Evolutionary conservation across 2,113 vertebrate species (phyloP).

Genomic region (Nettapus auritus): DNA sequence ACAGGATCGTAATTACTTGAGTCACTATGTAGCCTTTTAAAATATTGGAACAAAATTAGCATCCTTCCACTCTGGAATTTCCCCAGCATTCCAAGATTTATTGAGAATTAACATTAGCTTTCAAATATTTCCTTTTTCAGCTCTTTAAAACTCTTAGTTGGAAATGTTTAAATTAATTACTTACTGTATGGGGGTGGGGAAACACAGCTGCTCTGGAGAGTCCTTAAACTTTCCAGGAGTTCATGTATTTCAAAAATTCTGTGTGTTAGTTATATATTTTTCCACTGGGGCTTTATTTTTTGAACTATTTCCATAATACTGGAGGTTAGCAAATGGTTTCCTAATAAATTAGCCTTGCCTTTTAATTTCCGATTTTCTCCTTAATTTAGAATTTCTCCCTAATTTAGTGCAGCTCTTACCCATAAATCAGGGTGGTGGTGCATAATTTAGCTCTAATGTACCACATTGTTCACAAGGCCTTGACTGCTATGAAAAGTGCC

Average conservation of each 20-base stretch:
- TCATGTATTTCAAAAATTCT: not conserved
- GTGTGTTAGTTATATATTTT: constrained; percentile 16
- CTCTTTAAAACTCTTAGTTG: not conserved
- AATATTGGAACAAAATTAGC: constrained; percentile 41
- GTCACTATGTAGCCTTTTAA: constrained; percentile 20
- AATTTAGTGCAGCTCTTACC: constrained; percentile 42
- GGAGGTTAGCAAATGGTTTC: constrained; percentile 31
- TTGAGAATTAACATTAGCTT: not conserved
- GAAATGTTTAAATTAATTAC: not conserved
- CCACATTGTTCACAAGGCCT: constrained; percentile 4
- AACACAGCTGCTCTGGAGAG: not conserved
- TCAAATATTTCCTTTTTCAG: not conserved
- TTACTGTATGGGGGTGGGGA: not conserved
- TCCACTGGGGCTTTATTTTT: constrained; percentile 45
- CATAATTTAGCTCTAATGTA: constrained; percentile 37
- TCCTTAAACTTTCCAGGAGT: constrained; percentile 37
- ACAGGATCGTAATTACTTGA: constrained; percentile 55
- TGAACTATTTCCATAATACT: constrained; percentile 50
- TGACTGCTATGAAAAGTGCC: not conserved
- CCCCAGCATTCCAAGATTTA: constrained; percentile 15
- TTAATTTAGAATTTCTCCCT: constrained; percentile 61
- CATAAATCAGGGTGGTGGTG: constrained; percentile 39
- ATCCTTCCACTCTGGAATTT: constrained; percentile 21
- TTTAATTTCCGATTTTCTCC: constrained; percentile 59
- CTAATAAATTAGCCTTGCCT: constrained; percentile 51